These are phyloP conservation scores for Otolemur garnettii DNA, from an alignment of 2,113 vertebrate species.

Conservation along the genomic window DNA sequence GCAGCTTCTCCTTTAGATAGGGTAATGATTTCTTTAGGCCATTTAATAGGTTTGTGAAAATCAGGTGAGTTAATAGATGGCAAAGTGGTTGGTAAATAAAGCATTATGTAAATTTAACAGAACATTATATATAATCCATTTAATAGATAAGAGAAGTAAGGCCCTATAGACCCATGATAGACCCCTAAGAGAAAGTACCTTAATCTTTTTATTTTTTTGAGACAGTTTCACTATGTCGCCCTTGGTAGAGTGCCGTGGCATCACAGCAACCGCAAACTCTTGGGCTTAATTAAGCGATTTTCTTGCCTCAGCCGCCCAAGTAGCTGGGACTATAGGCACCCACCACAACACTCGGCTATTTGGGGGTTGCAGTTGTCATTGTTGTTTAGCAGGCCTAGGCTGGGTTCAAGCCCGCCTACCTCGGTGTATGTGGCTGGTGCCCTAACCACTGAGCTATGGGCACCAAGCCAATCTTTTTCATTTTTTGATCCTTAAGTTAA, in stretches of 20 bases:
- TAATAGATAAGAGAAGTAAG: neutral
- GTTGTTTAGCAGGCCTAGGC: too few species aligned
- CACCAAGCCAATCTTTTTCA: neutral
- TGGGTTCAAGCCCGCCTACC: too few species aligned
- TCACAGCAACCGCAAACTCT: too few species aligned
- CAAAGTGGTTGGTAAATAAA: conserved; percentile 45
- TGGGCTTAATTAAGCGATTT: too few species aligned
- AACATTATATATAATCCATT: neutral
- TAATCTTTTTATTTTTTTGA: neutral
- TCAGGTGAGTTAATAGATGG: neutral
- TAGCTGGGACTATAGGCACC: too few species aligned
- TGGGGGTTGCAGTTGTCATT: too few species aligned
- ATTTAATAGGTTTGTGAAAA: neutral
- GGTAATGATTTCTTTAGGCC: neutral
- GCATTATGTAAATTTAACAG: neutral
- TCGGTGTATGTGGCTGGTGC: too few species aligned
- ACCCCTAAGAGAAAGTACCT: neutral
- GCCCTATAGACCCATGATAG: neutral
- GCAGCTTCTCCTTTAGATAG: neutral
- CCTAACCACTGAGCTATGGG: too few species aligned
- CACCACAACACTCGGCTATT: too few species aligned
- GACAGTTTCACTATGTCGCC: too few species aligned
- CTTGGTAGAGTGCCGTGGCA: too few species aligned
- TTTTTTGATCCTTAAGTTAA: neutral
- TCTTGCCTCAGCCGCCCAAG: too few species aligned